Percentiles rank a stretch among this genome's conserved stretches.
phyloP scores from a whole-genome alignment of 2,113 vertebrate species.

The Dasyornis broadbenti region DNA sequence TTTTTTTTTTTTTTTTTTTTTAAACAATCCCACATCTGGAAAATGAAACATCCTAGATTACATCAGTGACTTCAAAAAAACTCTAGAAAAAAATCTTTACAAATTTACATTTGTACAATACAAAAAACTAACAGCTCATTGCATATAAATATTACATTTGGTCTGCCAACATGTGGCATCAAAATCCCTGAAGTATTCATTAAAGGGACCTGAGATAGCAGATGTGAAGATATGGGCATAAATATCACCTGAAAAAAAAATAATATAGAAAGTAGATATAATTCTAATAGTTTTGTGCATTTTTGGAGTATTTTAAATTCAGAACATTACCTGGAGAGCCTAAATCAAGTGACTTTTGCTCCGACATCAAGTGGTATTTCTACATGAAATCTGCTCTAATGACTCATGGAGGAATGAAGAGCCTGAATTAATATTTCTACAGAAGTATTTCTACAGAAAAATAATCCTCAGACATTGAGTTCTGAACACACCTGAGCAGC shows the following conservation, averaged over 20 bases:
- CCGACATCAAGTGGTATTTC: background rate
- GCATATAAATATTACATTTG: constrained; percentile 82
- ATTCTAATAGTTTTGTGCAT: constrained; percentile 56
- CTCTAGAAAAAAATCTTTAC: constrained; percentile 67
- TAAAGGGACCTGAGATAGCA: constrained; percentile 72
- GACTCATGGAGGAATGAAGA: background rate
- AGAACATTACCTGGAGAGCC: background rate
- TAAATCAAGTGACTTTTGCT: background rate
- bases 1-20: constrained; percentile 49
- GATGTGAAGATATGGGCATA: constrained; percentile 64
- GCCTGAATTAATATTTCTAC: background rate
- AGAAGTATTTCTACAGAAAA: constrained; percentile 10
- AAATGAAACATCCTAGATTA: constrained; percentile 70
- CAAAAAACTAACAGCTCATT: constrained; percentile 74
- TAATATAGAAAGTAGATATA: constrained; percentile 50
- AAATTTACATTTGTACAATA: constrained; percentile 75
- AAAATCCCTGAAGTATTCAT: constrained; percentile 76
- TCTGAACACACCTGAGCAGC: background rate
- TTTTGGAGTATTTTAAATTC: constrained; percentile 45
- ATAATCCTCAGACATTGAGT: background rate
- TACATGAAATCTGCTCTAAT: background rate
- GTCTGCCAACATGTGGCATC: constrained; percentile 70
- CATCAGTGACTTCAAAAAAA: constrained; percentile 66
- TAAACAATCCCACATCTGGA: constrained; percentile 66
- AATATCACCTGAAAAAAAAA: constrained; percentile 53